Conservation (phyloP, 2,113 vertebrate genomes). For the Semnornis frantzii region DNA sequence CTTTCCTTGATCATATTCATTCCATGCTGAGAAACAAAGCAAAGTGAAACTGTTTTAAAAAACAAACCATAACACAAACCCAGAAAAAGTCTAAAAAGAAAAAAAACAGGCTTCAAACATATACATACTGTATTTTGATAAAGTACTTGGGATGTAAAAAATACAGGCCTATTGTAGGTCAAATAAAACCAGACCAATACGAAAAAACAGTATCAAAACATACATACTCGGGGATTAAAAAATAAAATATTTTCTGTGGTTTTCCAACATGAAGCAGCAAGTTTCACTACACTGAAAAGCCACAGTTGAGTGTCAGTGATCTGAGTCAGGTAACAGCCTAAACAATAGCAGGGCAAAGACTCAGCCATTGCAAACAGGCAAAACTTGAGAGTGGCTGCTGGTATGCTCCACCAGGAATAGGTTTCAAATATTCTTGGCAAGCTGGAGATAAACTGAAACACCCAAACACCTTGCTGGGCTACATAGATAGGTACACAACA, state of each 20-base stretch:
- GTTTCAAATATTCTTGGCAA: background rate
- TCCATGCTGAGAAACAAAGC: background rate
- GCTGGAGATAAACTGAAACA: background rate
- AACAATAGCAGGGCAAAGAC: background rate
- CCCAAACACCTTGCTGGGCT: background rate
- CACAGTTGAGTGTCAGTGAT: background rate
- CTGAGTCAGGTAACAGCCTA: background rate
- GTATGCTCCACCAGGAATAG: background rate
- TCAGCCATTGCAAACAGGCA: background rate
- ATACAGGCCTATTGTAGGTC: background rate
- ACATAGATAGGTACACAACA: background rate
- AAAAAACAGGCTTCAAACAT: background rate
- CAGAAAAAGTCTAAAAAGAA: background rate
- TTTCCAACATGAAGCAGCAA: rapidly evolving
- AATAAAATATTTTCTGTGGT: background rate
- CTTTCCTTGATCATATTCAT: background rate
- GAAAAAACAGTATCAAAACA: background rate
- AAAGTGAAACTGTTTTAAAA: background rate
- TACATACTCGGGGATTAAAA: background rate
- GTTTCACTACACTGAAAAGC: background rate
- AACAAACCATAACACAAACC: no score
- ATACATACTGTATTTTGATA: background rate
- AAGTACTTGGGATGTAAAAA: background rate
- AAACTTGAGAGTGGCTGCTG: background rate
- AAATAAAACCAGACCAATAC: background rate